These are phyloP conservation scores for Hydractinia symbiolongicarpus DNA, from an alignment of 30 jellyfish, hydroid and myxozoan species.

Conservation along the genomic window DNA sequence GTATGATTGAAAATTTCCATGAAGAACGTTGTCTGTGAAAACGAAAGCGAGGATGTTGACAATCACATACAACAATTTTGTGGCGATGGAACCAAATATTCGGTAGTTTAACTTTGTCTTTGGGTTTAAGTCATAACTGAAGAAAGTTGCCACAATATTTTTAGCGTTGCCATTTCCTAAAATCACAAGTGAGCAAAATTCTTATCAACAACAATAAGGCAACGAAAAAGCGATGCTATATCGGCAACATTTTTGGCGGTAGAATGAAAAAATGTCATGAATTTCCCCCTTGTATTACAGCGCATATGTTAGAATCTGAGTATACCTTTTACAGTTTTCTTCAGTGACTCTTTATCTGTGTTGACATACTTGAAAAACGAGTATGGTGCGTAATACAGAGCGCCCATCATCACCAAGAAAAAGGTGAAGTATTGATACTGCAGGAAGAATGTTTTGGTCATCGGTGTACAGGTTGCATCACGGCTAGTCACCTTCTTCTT, in stretches of 20 bases:
- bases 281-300: too few relatives aligned
- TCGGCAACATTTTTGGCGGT: too few relatives aligned
- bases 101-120: slow-evolving; percentile 3
- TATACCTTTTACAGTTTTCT: neutral
- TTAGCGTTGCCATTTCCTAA: neutral
- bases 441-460: slow-evolving; percentile 4
- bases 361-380: slow-evolving; percentile 11
- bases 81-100: neutral
- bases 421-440: slow-evolving; percentile 14
- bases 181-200: too few relatives aligned
- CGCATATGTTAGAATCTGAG: neutral
- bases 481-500: neutral
- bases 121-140: neutral
- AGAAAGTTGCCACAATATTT: neutral
- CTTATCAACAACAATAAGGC: too few relatives aligned
- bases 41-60: neutral
- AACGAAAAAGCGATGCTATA: too few relatives aligned
- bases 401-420: neutral
- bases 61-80: neutral
- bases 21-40: neutral
- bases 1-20: neutral
- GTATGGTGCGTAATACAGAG: slow-evolving; percentile 5
- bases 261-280: too few relatives aligned
- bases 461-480: slow-evolving; percentile 8
- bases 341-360: neutral